Evolutionary conservation across 2,888 invertebrate species (phyloP), one percentile per base, ranked within the genome.

Genomic region (Caenorhabditis uteleia): DNA sequence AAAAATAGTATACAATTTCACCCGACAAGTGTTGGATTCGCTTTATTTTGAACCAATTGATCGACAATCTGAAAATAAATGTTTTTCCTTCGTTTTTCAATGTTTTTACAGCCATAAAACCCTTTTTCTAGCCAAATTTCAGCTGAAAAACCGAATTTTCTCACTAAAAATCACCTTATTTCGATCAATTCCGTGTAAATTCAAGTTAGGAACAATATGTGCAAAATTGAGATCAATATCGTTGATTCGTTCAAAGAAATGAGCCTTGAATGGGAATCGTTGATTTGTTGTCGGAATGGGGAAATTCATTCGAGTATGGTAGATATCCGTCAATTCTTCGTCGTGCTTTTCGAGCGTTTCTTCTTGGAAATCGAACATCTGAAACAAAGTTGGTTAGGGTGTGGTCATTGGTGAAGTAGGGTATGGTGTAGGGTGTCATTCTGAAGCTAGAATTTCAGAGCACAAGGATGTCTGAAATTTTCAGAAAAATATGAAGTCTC

Each of bases 281-380:
- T 68, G 68, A 49, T 71, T 68, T 20, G 71, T 68, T 1, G 68
- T 66, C 0, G 71, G 71, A 47, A 71, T 71, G 12, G 71, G 71
- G 12, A 71, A 62, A 34, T 68, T 71, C 62, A 71, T 62, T 44
- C 71, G 61, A 16, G 71, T 65, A 50, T 71, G 71, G 48, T 57
- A 71, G 45, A 71, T 66, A 33, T 71, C 71, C 31, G 62, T 62
- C 18, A 66, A 48, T 23, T 66, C 71, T 42, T 65, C 68, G 57
- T 71, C 71, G 51, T 61, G 65, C 23, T 71, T 71, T 27, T 71
- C 71, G 0, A 71, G 60, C 0, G 71, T 71, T 42, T 71, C 71
- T 49, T 68, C 61, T 57, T 71, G 68, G 43, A 71, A 71, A 47
- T 71, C 71, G 31, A 71, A 71, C 56, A 71, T 59, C 70, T 70